A percentile compares a stretch with the other conserved stretches of the same genome.
Conservation (phyloP, 2,888 invertebrate species). For the Anthrax anthrax region DNA sequence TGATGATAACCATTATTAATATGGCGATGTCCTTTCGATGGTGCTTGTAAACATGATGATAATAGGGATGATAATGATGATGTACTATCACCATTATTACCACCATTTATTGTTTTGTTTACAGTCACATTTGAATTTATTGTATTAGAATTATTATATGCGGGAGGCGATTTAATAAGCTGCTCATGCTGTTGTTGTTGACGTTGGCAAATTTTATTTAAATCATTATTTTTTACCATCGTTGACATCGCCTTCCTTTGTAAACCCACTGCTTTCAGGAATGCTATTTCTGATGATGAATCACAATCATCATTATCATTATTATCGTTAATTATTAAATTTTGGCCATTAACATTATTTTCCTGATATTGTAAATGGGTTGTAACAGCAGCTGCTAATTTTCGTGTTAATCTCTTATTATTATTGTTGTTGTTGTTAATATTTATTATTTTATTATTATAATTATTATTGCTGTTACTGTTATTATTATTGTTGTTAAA, state of each 20-base stretch:
- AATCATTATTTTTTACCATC: conserved; percentile 19
- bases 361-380: too few relatives aligned
- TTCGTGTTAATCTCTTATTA: too few relatives aligned
- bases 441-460: conserved; percentile 5
- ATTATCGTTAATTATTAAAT: neutral
- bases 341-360: too few relatives aligned
- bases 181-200: conserved; percentile 18
- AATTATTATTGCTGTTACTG: conserved; percentile 7
- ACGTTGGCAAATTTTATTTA: conserved; percentile 17
- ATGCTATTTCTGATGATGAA: conserved; percentile 10
- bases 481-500: conserved; percentile 21
- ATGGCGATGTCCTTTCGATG: conserved; percentile 18
- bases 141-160: conserved; percentile 18
- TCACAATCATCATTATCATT: conserved; percentile 9
- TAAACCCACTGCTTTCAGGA: conserved; percentile 11
- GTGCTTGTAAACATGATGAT: conserved; percentile 15
- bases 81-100: conserved; percentile 15
- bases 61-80: too few relatives aligned
- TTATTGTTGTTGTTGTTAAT: too few relatives aligned
- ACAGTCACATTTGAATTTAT: neutral
- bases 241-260: conserved; percentile 29
- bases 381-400: too few relatives aligned
- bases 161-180: conserved; percentile 36
- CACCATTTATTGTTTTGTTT: conserved; percentile 2
- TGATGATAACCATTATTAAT: too few relatives aligned